These are phyloP conservation scores for Eriocheir sinensis DNA, from an alignment of 1,140 invertebrate species.

Conservation along the genomic window DNA sequence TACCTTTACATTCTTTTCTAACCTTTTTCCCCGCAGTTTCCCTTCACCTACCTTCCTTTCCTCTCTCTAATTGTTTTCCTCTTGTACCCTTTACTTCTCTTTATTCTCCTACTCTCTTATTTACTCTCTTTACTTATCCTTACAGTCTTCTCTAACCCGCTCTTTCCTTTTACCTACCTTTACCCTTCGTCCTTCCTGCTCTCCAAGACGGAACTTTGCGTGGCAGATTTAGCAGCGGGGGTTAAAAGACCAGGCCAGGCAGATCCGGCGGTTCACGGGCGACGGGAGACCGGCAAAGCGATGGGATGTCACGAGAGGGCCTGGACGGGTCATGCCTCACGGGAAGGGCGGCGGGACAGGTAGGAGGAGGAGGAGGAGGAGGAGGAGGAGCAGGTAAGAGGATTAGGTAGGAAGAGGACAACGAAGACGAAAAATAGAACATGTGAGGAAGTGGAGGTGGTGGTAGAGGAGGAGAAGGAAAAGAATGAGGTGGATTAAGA, in stretches of 20 bases:
- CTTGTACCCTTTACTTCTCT: not conserved
- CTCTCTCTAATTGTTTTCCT: not conserved
- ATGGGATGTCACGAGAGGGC: not conserved
- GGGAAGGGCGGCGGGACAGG: too few species aligned
- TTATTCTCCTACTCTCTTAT: not conserved
- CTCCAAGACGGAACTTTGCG: conserved; percentile 2
- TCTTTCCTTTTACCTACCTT: not conserved
- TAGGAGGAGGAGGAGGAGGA: not conserved
- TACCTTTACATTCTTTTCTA: too few species aligned
- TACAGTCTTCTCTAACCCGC: not conserved
- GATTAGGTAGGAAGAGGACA: too few species aligned
- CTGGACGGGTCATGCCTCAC: not conserved
- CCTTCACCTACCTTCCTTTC: not conserved
- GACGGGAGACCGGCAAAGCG: not conserved
- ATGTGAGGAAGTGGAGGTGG: too few species aligned
- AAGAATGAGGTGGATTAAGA: too few species aligned
- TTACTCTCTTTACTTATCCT: not conserved
- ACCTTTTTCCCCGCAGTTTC: too few species aligned
- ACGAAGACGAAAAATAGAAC: too few species aligned
- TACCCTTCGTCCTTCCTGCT: not conserved
- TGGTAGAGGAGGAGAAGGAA: too few species aligned
- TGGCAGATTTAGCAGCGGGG: not conserved
- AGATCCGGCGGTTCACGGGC: not conserved
- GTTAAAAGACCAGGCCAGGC: conserved; percentile 1
- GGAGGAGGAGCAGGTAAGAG: too few species aligned